Percentiles rank a stretch among this genome's conserved stretches.
phyloP scores from a whole-genome alignment of 2,113 vertebrate species.

The Pelecanoides urinatrix region DNA sequence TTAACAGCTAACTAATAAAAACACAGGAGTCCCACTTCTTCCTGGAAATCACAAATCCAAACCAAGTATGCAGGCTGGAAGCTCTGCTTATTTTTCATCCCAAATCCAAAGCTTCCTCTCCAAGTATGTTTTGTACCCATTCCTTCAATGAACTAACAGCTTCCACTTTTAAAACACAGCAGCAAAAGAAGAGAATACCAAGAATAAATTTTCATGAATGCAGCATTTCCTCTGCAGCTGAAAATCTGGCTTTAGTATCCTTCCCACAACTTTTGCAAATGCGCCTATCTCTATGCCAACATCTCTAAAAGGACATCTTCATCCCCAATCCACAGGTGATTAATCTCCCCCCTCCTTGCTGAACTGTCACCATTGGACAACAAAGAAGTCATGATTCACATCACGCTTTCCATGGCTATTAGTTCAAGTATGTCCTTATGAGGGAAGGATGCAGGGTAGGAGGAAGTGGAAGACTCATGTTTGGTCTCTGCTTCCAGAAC shows the following conservation, averaged over 20 bases:
- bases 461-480: neutral
- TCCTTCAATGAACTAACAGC: neutral
- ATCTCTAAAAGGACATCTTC: neutral
- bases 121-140: neutral
- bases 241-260: neutral
- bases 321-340: neutral
- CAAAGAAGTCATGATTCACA: fast-evolving
- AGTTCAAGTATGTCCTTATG: fast-evolving
- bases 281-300: neutral
- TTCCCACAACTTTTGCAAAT: neutral
- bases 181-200: neutral
- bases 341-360: neutral
- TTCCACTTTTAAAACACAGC: neutral
- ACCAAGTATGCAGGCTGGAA: neutral
- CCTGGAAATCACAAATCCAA: neutral
- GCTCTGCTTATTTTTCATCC: neutral
- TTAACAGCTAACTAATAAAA: neutral
- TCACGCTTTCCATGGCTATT: fast-evolving
- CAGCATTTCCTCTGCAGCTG: neutral
- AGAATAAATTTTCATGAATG: neutral
- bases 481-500: neutral
- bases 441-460: neutral
- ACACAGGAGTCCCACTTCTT: neutral
- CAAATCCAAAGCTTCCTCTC: neutral
- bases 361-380: neutral